phyloP scores from a whole-genome alignment of 2,113 vertebrate genomes.

The Microtus oregoni region DNA sequence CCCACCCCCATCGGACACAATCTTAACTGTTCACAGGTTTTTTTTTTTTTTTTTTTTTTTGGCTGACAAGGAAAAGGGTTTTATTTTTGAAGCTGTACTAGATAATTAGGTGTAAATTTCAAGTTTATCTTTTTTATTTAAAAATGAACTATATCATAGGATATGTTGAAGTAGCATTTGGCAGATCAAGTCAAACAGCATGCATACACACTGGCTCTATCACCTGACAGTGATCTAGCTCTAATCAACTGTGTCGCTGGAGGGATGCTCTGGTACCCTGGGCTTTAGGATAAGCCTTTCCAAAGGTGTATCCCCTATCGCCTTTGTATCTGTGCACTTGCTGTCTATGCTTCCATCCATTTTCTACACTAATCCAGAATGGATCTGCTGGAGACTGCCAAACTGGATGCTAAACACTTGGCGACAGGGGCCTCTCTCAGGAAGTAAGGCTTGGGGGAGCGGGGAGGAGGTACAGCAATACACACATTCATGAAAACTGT shows the following conservation, averaged over 20 bases:
- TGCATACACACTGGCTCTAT: background rate
- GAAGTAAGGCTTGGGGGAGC: background rate
- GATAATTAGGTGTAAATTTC: background rate
- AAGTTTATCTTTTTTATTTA: constrained; percentile 24
- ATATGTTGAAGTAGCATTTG: background rate
- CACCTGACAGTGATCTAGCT: constrained; percentile 4
- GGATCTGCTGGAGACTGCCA: background rate
- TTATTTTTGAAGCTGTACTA: constrained; percentile 41
- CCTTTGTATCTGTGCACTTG: background rate
- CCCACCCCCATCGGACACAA: background rate
- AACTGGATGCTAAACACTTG: background rate
- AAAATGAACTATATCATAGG: constrained; percentile 41
- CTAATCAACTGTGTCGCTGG: background rate
- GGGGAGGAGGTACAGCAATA: too few species aligned
- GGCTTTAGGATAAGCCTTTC: background rate
- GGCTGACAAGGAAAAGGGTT: background rate
- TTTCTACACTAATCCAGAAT: background rate
- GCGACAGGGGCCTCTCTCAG: background rate
- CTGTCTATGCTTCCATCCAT: background rate
- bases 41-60: background rate
- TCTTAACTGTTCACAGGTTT: background rate
- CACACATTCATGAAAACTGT: background rate
- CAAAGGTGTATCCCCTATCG: background rate
- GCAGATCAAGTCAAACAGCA: background rate
- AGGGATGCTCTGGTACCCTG: background rate